Conservation (phyloP, 2,888 invertebrate genomes). For the Odontomyia ornata region DNA sequence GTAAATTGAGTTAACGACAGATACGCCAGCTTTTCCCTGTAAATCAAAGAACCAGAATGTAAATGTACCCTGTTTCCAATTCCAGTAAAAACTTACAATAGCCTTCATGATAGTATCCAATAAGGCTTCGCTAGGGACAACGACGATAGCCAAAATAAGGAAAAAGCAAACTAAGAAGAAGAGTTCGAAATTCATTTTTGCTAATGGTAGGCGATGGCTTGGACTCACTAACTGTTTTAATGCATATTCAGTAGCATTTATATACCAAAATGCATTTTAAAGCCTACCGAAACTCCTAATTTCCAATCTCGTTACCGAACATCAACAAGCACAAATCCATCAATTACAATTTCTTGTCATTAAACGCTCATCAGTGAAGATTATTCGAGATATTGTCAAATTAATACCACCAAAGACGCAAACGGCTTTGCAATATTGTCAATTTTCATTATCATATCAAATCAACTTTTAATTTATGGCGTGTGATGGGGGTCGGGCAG, state of each 20-base stretch:
- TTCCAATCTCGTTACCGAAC: no score
- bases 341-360: not conserved
- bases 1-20: slow-evolving; percentile 3
- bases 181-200: slow-evolving; percentile 19
- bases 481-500: no score
- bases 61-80: not conserved
- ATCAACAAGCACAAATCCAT: not conserved
- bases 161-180: slow-evolving; percentile 10
- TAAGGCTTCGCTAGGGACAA: slow-evolving; percentile 17
- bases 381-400: not conserved
- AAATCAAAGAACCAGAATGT: not conserved
- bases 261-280: not conserved
- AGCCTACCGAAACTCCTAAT: not conserved
- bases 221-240: not conserved
- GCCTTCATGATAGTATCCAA: slow-evolving; percentile 4
- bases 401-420: not conserved
- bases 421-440: not conserved
- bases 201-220: not conserved
- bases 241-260: not conserved
- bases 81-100: slow-evolving; percentile 4
- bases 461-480: no score
- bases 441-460: not conserved
- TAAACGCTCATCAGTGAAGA: not conserved
- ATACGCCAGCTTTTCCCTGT: slow-evolving; percentile 8
- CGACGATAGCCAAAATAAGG: slow-evolving; percentile 12